These are phyloP conservation scores for Antigone vipio DNA, from an alignment of 2,113 vertebrate species.

Conservation along the genomic window DNA sequence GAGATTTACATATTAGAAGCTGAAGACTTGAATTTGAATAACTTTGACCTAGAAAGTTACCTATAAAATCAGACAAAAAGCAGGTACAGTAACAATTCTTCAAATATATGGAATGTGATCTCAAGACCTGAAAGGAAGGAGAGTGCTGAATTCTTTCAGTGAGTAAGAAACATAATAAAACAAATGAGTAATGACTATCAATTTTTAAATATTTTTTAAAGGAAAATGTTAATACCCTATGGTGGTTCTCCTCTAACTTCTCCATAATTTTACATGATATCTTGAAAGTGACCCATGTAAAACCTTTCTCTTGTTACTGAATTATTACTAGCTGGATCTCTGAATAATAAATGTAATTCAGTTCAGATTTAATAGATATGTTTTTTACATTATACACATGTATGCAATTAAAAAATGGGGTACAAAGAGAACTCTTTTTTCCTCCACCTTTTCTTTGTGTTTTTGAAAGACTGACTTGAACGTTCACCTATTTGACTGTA, in stretches of 20 bases:
- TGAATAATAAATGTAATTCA: background rate
- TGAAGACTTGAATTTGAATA: background rate
- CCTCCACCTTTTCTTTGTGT: background rate
- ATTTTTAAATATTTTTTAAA: background rate
- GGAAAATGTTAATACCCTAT: background rate
- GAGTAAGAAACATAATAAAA: background rate
- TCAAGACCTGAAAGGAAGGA: background rate
- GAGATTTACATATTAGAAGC: background rate
- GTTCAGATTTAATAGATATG: background rate
- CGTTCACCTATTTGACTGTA: background rate
- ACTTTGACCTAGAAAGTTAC: background rate
- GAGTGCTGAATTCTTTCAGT: background rate
- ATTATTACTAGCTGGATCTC: background rate
- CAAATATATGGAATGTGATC: background rate
- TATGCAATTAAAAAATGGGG: background rate
- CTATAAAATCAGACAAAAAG: background rate
- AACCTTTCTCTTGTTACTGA: background rate
- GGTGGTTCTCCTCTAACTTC: background rate
- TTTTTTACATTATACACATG: background rate
- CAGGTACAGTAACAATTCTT: fast-evolving
- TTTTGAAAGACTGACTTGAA: background rate
- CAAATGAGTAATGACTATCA: background rate
- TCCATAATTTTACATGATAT: background rate
- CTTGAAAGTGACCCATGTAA: background rate
- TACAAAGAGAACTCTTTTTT: background rate